These are phyloP conservation scores for Halesus radiatus DNA, from an alignment of 1,140 invertebrate genomes.

Conservation along the genomic window DNA sequence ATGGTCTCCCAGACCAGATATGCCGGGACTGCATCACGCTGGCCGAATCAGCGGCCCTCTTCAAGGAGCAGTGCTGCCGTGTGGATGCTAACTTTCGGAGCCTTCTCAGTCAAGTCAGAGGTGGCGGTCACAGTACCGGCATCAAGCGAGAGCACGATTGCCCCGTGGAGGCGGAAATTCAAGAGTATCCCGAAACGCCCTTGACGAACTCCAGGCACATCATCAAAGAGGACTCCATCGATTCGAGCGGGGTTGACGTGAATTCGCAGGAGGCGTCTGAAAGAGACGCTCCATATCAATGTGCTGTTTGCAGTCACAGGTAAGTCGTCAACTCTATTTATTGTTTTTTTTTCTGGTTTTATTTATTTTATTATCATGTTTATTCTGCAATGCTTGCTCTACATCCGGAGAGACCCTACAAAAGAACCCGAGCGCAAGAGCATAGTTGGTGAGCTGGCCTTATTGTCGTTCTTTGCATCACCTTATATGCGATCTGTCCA, in stretches of 20 bases:
- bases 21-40: constrained; percentile 38
- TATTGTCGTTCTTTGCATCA: no score
- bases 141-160: constrained; percentile 39
- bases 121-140: background rate
- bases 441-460: no score
- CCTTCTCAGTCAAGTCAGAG: background rate
- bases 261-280: background rate
- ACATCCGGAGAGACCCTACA: no score
- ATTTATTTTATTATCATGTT: no score
- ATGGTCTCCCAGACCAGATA: constrained; percentile 44
- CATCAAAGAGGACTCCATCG: constrained; percentile 34
- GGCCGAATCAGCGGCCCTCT: constrained; percentile 40
- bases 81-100: constrained; percentile 37
- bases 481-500: no score
- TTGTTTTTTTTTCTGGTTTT: no score
- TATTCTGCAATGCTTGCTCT: no score
- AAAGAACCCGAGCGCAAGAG: no score
- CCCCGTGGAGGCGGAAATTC: background rate
- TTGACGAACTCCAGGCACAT: background rate
- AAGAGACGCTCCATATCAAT: constrained; percentile 41
- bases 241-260: background rate
- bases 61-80: constrained; percentile 48
- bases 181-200: background rate
- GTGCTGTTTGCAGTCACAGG: constrained; percentile 45
- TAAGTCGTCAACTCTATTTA: background rate